These are phyloP conservation scores for Odontamblyopus rebecca DNA, from an alignment of 2,797 vertebrate genomes.

Conservation along the genomic window DNA sequence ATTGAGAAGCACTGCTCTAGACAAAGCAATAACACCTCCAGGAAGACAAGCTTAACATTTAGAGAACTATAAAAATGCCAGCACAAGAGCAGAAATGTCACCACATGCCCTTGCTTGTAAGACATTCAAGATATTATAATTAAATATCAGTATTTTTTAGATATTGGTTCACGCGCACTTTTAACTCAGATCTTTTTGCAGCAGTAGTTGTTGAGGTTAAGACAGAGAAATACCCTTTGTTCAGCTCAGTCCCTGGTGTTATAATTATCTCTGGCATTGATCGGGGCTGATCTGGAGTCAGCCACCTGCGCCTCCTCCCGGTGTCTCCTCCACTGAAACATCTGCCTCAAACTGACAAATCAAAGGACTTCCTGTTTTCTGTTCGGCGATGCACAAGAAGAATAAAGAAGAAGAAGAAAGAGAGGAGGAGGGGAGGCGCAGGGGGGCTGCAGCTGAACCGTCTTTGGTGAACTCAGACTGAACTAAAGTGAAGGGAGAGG, in stretches of 20 bases:
- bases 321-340: neutral
- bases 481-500: neutral
- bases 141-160: no score
- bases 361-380: slow-evolving; percentile 29
- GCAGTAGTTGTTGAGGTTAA: neutral
- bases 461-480: neutral
- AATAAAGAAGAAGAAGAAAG: slow-evolving; percentile 15
- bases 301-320: neutral
- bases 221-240: neutral
- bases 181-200: neutral
- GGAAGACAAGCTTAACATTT: no score
- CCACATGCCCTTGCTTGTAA: no score
- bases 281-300: neutral
- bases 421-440: neutral
- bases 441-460: slow-evolving; percentile 8
- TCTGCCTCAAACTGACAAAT: slow-evolving; percentile 27
- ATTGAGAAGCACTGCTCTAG: no score
- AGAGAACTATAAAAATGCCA: no score
- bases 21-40: no score
- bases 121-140: no score
- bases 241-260: neutral
- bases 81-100: no score
- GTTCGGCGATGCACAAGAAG: neutral
- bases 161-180: neutral
- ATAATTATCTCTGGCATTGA: slow-evolving; percentile 4